Conservation (phyloP, 30 jellyfish, hydroid and myxozoan genomes). For the Cassiopea andromeda region DNA sequence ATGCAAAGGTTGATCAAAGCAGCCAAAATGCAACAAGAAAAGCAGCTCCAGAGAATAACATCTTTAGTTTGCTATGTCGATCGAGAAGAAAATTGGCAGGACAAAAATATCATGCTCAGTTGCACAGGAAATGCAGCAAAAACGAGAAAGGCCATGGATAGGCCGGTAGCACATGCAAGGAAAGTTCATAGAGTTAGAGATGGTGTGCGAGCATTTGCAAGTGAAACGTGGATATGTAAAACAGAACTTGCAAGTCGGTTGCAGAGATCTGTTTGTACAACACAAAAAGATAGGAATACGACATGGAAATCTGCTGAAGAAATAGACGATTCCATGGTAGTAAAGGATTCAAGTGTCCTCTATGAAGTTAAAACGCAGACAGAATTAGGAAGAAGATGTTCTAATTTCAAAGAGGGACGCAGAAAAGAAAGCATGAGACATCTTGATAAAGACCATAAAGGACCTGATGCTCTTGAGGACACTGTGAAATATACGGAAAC, state of each 20-base stretch:
- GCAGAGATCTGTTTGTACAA: neutral
- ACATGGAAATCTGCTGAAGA: neutral
- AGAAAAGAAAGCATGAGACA: neutral
- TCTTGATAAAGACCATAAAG: neutral
- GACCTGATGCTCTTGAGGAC: neutral
- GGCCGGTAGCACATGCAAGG: neutral
- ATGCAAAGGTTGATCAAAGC: slow-evolving; percentile 37
- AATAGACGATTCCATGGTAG: neutral
- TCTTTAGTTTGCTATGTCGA: neutral
- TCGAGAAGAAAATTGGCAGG: neutral
- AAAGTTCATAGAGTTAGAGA: neutral
- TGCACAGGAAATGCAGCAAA: neutral
- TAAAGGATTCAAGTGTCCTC: neutral
- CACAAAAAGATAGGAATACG: neutral
- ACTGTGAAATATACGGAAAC: slow-evolving; percentile 14
- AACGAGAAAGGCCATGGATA: neutral
- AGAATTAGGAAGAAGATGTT: neutral
- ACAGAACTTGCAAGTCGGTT: neutral
- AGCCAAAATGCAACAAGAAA: slow-evolving; percentile 12
- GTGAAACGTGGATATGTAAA: neutral
- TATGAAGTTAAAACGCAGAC: neutral
- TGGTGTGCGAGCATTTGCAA: neutral
- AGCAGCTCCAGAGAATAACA: neutral
- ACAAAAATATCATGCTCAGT: neutral
- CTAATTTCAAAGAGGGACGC: neutral